A percentile compares a stretch with the other conserved stretches of the same genome.
These are phyloP conservation scores for Pseudolaguvia tuberculata DNA, from an alignment of 2,113 vertebrate species.

Conservation along the genomic window DNA sequence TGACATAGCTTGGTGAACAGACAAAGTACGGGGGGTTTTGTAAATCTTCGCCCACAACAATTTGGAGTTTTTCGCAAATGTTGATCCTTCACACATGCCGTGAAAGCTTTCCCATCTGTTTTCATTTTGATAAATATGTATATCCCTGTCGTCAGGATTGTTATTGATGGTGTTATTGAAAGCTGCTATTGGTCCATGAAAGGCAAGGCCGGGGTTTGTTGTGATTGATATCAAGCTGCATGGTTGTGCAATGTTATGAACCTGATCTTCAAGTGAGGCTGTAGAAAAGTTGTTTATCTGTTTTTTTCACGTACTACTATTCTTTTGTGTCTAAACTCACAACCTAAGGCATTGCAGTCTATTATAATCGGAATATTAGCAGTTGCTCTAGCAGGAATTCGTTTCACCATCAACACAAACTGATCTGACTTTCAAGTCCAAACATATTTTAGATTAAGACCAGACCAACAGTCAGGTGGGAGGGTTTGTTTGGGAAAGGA, in stretches of 20 bases:
- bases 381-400: not conserved
- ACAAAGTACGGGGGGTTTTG: not conserved
- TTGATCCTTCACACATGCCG: slow-evolving; percentile 36
- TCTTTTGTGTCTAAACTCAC: not conserved
- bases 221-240: slow-evolving; percentile 11
- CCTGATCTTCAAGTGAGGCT: not conserved
- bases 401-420: not conserved
- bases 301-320: not conserved
- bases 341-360: not conserved
- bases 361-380: not conserved
- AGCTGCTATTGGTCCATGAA: not conserved
- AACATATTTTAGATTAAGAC: not conserved
- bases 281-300: not conserved
- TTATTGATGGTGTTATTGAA: not conserved
- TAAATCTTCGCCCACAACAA: not conserved
- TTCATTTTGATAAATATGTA: not conserved
- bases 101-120: slow-evolving; percentile 43
- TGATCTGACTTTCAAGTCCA: not conserved
- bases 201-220: slow-evolving; percentile 13
- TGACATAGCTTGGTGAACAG: not conserved
- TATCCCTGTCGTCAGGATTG: slow-evolving; percentile 4
- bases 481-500: not conserved
- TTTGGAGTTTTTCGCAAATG: not conserved
- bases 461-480: not conserved
- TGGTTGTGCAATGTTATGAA: slow-evolving; percentile 11